Evolutionary conservation across 2,888 invertebrate species (phyloP).

Genomic region (Drosophila kambysellisi): DNA sequence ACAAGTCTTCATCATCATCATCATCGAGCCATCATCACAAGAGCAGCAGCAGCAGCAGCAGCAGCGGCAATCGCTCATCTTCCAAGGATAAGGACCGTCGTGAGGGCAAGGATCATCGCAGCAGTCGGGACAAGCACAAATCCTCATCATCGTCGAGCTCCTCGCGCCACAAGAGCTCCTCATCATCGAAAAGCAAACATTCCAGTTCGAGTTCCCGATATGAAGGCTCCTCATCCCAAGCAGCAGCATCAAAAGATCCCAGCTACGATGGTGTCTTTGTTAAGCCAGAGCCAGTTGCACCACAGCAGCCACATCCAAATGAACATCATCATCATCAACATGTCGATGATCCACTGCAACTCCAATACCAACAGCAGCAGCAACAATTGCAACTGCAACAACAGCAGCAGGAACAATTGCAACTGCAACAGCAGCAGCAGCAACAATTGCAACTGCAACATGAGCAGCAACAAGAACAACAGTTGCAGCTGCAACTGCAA

Average conservation of each 20-base stretch:
- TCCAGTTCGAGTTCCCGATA: slow-evolving; percentile 84
- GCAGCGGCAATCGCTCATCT: slow-evolving; percentile 55
- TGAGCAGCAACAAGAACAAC: slow-evolving; percentile 15
- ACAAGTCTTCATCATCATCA: slow-evolving; percentile 77
- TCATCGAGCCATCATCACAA: slow-evolving; percentile 78
- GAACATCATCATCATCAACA: slow-evolving; percentile 37
- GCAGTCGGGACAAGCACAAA: slow-evolving; percentile 85
- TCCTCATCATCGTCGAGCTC: slow-evolving; percentile 71
- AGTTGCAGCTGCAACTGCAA: slow-evolving; percentile 11
- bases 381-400: slow-evolving; percentile 22
- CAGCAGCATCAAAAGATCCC: slow-evolving; percentile 63
- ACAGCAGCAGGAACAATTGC: slow-evolving; percentile 62
- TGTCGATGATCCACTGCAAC: slow-evolving; percentile 49
- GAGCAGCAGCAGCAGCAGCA: slow-evolving; percentile 51
- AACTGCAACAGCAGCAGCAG: slow-evolving; percentile 59
- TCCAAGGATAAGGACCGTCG: slow-evolving; percentile 85
- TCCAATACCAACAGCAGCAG: slow-evolving; percentile 5
- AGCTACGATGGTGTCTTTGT: slow-evolving; percentile 80
- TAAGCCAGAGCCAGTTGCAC: slow-evolving; percentile 79
- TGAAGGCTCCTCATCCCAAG: slow-evolving; percentile 18
- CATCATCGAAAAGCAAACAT: slow-evolving; percentile 85
- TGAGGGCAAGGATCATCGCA: slow-evolving; percentile 82
- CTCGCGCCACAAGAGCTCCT: slow-evolving; percentile 70
- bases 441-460: slow-evolving; percentile 22
- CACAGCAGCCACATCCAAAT: slow-evolving; percentile 63